A percentile compares a stretch with the other conserved stretches of the same genome.
phyloP scores from a whole-genome alignment of 2,113 vertebrate genomes.

The Anhinga anhinga region DNA sequence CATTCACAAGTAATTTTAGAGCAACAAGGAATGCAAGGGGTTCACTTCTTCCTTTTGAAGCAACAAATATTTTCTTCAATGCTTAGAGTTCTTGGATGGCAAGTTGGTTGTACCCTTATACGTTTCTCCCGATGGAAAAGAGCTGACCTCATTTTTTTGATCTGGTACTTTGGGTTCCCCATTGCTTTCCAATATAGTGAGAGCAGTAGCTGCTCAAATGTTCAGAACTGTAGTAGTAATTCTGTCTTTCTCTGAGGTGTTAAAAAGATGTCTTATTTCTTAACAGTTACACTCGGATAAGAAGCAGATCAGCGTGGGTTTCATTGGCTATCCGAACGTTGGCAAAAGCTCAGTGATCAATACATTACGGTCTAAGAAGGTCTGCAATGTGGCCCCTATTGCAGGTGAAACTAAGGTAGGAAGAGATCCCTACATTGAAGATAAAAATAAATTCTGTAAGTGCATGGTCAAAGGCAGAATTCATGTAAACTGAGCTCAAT shows the following conservation, averaged over 20 bases:
- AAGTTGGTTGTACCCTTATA: neutral
- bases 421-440: neutral
- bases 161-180: neutral
- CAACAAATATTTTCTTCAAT: neutral
- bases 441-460: neutral
- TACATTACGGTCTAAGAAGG: constrained; percentile 94
- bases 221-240: neutral
- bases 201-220: neutral
- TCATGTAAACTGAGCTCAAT: neutral
- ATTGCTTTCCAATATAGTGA: neutral
- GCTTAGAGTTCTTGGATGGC: neutral
- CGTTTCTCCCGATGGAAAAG: neutral
- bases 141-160: neutral
- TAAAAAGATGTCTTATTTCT: neutral
- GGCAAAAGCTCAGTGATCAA: constrained; percentile 99
- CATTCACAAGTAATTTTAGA: neutral
- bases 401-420: constrained; percentile 97
- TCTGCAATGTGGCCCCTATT: constrained; percentile 94
- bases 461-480: neutral
- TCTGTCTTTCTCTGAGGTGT: neutral
- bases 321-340: constrained; percentile 98
- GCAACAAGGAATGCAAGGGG: neutral
- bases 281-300: constrained; percentile 93
- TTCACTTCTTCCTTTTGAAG: neutral
- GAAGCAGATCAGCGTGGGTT: constrained; percentile 98